phyloP scores from a whole-genome alignment of 2,888 invertebrate genomes.

The Epinotia nisella region DNA sequence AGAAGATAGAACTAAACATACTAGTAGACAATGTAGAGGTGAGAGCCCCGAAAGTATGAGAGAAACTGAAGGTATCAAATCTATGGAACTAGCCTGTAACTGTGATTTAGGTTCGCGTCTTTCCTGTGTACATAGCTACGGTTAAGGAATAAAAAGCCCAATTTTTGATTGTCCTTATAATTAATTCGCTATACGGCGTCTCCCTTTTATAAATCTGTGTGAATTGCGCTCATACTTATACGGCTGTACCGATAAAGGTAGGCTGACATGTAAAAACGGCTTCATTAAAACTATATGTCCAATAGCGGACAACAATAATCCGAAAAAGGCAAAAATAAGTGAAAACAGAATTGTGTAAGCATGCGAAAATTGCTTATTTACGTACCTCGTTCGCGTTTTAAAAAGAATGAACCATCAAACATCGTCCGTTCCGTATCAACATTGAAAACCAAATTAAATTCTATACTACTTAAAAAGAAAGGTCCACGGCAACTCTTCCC shows the following conservation, averaged over 20 bases:
- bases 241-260: not conserved
- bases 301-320: not conserved
- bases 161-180: no score
- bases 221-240: not conserved
- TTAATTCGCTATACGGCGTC: no score
- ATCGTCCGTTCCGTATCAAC: slow-evolving; percentile 10
- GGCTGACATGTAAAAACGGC: not conserved
- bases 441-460: slow-evolving; percentile 34
- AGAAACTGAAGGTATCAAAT: not conserved
- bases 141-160: no score
- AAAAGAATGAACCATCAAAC: slow-evolving; percentile 16
- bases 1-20: not conserved
- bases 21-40: not conserved
- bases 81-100: not conserved
- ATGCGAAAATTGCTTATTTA: no score
- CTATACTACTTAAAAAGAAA: slow-evolving; percentile 34
- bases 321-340: not conserved
- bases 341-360: not conserved
- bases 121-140: no score
- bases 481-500: slow-evolving; percentile 61
- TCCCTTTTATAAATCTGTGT: not conserved
- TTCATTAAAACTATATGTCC: not conserved
- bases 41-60: not conserved
- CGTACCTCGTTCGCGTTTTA: no score
- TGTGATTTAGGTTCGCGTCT: no score